A percentile compares a stretch with the other conserved stretches of the same genome.
phyloP scores from a whole-genome alignment of 64 coral and sea anemone genomes.

The Montipora cactus region DNA sequence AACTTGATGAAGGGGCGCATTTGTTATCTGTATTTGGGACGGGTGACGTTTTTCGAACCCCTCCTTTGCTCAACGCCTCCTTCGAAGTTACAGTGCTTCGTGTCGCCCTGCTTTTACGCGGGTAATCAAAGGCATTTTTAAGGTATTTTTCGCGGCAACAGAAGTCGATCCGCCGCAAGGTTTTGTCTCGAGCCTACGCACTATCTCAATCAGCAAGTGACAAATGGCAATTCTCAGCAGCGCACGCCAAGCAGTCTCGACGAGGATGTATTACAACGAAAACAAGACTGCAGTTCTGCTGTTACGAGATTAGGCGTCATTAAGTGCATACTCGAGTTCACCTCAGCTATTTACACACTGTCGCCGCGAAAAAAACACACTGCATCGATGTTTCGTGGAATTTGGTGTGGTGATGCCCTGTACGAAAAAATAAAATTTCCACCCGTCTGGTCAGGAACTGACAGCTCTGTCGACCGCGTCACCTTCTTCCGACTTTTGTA shows the following conservation, averaged over 20 bases:
- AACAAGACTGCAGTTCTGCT: background rate
- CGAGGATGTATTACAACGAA: conserved; percentile 73
- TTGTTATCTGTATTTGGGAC: background rate
- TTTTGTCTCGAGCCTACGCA: background rate
- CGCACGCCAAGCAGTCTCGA: conserved; percentile 66
- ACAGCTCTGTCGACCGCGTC: background rate
- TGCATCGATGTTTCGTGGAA: background rate
- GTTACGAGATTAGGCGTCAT: conserved; percentile 31
- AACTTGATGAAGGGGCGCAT: background rate
- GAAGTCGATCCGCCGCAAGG: background rate
- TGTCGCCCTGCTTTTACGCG: background rate
- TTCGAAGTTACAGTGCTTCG: background rate
- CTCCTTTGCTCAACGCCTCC: background rate
- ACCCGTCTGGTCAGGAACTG: conserved; percentile 26
- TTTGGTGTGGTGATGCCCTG: background rate
- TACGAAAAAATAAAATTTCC: conserved; percentile 7
- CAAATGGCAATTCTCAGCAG: conserved; percentile 43
- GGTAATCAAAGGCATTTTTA: conserved; percentile 13
- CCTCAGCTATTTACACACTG: conserved; percentile 1
- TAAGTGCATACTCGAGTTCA: conserved; percentile 46
- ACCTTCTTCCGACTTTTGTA: conserved; percentile 15
- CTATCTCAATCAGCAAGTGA: background rate
- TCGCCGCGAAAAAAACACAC: background rate
- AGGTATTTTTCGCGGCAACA: background rate
- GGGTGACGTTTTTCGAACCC: background rate